phyloP scores from a whole-genome alignment of 2,888 invertebrate genomes.

The Pyrocoelia pectoralis region DNA sequence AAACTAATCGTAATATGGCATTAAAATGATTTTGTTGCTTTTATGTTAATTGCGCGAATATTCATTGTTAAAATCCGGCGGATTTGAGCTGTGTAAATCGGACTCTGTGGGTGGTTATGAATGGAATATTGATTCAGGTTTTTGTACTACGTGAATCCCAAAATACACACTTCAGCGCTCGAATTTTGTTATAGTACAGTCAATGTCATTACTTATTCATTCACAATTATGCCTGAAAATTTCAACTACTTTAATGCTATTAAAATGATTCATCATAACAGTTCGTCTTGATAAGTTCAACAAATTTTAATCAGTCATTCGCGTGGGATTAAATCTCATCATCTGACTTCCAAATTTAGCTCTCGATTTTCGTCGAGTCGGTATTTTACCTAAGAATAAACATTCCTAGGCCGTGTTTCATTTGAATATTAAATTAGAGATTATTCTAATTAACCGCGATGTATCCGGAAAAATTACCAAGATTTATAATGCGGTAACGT shows the following conservation, averaged over 20 bases:
- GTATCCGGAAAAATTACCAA: no score
- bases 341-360: constrained; percentile 1
- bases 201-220: constrained; percentile 7
- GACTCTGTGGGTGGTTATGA: constrained; percentile 49
- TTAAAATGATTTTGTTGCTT: constrained; percentile 13
- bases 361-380: background rate
- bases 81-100: constrained; percentile 32
- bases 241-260: background rate
- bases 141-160: constrained; percentile 29
- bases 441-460: no score
- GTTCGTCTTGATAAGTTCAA: background rate
- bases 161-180: constrained; percentile 17
- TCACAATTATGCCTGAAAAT: background rate
- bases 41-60: constrained; percentile 20
- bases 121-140: constrained; percentile 54
- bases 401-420: background rate
- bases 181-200: constrained; percentile 16
- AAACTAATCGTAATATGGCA: no score
- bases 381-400: background rate
- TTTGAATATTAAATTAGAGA: background rate
- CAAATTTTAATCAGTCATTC: background rate
- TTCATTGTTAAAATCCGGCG: constrained; percentile 25
- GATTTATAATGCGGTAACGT: no score
- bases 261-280: background rate
- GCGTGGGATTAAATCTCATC: background rate